These are phyloP conservation scores for Pyralis farinalis DNA, from an alignment of 2,888 invertebrate genomes.

Conservation along the genomic window DNA sequence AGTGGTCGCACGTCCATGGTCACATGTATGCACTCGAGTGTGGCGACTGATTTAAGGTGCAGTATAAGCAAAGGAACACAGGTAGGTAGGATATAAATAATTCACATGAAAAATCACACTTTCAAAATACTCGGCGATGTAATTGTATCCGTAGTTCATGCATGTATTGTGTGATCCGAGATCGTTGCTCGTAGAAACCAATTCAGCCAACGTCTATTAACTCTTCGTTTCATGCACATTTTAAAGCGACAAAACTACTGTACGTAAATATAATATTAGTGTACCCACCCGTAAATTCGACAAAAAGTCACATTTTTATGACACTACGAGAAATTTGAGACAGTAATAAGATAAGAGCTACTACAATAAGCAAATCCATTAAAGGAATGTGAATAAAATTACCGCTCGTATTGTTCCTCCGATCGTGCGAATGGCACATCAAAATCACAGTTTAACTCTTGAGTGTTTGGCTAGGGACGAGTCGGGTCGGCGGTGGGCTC, in stretches of 20 bases:
- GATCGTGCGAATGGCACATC: constrained; percentile 67
- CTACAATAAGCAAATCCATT: constrained; percentile 78
- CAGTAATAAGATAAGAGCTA: constrained; percentile 77
- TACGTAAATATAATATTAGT: constrained; percentile 78
- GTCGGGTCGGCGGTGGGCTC: constrained; percentile 22
- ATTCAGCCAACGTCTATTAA: constrained; percentile 58
- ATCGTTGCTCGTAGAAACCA: constrained; percentile 45
- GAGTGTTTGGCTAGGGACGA: constrained; percentile 37
- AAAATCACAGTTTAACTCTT: constrained; percentile 56
- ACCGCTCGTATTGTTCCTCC: constrained; percentile 69
- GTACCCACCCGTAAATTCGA: constrained; percentile 77
- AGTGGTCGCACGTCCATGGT: constrained; percentile 11
- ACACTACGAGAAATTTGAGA: constrained; percentile 77
- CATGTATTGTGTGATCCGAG: constrained; percentile 59
- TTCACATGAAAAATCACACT: constrained; percentile 76
- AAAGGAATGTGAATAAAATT: constrained; percentile 74
- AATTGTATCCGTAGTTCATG: constrained; percentile 54
- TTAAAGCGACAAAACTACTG: constrained; percentile 78
- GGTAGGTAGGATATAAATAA: constrained; percentile 71
- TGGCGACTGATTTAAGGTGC: constrained; percentile 46
- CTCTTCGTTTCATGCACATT: constrained; percentile 70
- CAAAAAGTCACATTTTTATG: constrained; percentile 63
- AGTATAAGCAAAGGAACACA: constrained; percentile 69
- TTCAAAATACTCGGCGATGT: constrained; percentile 63
- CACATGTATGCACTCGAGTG: constrained; percentile 29